Percentiles rank a stretch among this genome's conserved stretches.
These are phyloP conservation scores for Chorisops tibialis DNA, from an alignment of 2,888 invertebrate genomes.

Conservation along the genomic window DNA sequence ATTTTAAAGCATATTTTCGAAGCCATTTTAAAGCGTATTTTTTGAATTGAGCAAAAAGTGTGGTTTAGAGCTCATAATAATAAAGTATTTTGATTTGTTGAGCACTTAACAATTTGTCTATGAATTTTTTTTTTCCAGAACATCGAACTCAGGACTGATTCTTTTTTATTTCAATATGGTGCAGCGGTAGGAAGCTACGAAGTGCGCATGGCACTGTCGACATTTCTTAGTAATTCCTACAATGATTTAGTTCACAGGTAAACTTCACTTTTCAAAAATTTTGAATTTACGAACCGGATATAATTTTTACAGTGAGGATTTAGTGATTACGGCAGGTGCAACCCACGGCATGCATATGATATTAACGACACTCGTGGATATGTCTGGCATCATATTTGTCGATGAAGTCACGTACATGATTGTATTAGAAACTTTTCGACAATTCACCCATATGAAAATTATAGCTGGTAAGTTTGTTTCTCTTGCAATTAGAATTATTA, in stretches of 20 bases:
- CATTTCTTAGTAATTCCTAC: slow-evolving; percentile 53
- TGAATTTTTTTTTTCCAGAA: slow-evolving; percentile 39
- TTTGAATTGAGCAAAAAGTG: too few relatives aligned
- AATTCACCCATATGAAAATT: slow-evolving; percentile 56
- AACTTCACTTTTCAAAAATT: slow-evolving; percentile 8
- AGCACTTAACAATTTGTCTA: too few relatives aligned
- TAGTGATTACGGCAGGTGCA: slow-evolving; percentile 61
- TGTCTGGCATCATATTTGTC: slow-evolving; percentile 58
- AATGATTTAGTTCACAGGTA: slow-evolving; percentile 51
- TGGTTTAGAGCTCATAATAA: too few relatives aligned
- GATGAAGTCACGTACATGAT: slow-evolving; percentile 66
- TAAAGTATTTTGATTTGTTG: too few relatives aligned
- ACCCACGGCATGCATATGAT: slow-evolving; percentile 59
- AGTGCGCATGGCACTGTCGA: slow-evolving; percentile 52
- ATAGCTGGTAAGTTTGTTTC: slow-evolving; percentile 49
- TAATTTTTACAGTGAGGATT: slow-evolving; percentile 49
- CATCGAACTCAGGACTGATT: slow-evolving; percentile 44
- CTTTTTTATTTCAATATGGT: slow-evolving; percentile 57
- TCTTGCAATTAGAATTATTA: slow-evolving; percentile 27
- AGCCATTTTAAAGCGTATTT: too few relatives aligned
- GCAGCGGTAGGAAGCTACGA: slow-evolving; percentile 54
- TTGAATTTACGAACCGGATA: background rate
- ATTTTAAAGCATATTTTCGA: too few relatives aligned
- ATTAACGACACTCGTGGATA: slow-evolving; percentile 56
- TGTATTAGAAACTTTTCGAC: slow-evolving; percentile 56